Base-by-base conservation (phyloP, 2,888 invertebrate genomes). In the Cepaea hortensis region DNA sequence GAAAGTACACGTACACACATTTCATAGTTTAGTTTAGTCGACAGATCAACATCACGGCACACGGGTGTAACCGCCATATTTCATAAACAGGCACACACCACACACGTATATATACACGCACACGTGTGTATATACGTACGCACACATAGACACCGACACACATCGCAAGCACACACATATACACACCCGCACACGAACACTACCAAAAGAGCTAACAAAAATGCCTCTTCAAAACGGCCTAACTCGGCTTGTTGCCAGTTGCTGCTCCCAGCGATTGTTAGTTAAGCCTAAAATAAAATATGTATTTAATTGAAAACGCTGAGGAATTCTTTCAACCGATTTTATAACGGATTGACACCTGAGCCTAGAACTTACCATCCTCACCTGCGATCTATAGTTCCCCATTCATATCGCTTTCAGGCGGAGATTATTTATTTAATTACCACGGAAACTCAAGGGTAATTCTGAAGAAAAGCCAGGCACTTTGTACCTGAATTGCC, bases 401-500 rank as follows among this genome's bases (percentile, higher is more conserved):
- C 84, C 84, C 77, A 77, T 81, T 81, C 65, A 65, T 77, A 35
- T 68, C 77, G 50, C 77, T 35, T 84, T 84, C 50, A 77, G 62
- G 20, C 5, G 4, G n/a, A 84, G 77, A 77, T 77, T 68, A 77
- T 79, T 84, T 68, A 68, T 84, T 84, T 84, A 84, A 84, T 84
- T 84, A 84, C 70, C 68, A 48, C 48, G 11, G 55, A 77, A 84
- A 76, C 55, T 76, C 55, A 7, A 73, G 15, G 18, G 72, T 35
- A 72, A 62, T 50, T 68, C 11, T 9, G 70, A 73, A 61, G 13
- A 61, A 70, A 6, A 61, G 13, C 82, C 55, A 55, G 50, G 73
- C 73, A 72, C 82, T 70, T 73, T 50, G 82, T 70, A 65, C 73
- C n/a, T 70, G 48, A 48, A 70, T 81, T 18, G 68, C 68, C 50